These are phyloP conservation scores for Rhagonycha fulva DNA, from an alignment of 2,888 invertebrate genomes.

Conservation along the genomic window DNA sequence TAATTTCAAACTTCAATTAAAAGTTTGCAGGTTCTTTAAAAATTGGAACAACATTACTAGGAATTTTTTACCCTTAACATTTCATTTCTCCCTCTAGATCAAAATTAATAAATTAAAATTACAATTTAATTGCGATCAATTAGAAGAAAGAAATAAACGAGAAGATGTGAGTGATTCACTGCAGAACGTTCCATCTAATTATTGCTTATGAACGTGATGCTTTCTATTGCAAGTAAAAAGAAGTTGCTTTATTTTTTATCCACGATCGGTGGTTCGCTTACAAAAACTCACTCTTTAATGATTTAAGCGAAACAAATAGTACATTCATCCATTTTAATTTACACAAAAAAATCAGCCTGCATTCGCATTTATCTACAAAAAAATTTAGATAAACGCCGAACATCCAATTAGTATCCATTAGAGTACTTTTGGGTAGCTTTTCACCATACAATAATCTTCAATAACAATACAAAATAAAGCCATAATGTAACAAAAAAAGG, in stretches of 20 bases:
- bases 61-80: neutral
- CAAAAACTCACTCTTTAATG: neutral
- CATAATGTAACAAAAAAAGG: neutral
- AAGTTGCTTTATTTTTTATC: neutral
- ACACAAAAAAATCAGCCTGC: conserved; percentile 11
- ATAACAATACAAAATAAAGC: conserved; percentile 10
- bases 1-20: too few species aligned
- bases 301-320: conserved; percentile 21
- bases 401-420: conserved; percentile 24
- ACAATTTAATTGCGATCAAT: neutral
- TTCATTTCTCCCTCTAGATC: neutral
- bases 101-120: neutral
- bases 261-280: neutral
- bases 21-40: too few species aligned
- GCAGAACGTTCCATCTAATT: neutral
- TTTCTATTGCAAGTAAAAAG: neutral
- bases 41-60: too few species aligned
- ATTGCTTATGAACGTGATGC: neutral
- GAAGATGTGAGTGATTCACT: neutral
- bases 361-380: conserved; percentile 8
- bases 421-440: conserved; percentile 10
- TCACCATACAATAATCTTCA: conserved; percentile 6
- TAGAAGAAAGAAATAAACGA: neutral
- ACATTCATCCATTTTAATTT: conserved; percentile 25
- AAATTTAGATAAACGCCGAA: conserved; percentile 17